Conservation (phyloP, 2,888 invertebrate species). For the Parapristionchus giblindavisi region DNA sequence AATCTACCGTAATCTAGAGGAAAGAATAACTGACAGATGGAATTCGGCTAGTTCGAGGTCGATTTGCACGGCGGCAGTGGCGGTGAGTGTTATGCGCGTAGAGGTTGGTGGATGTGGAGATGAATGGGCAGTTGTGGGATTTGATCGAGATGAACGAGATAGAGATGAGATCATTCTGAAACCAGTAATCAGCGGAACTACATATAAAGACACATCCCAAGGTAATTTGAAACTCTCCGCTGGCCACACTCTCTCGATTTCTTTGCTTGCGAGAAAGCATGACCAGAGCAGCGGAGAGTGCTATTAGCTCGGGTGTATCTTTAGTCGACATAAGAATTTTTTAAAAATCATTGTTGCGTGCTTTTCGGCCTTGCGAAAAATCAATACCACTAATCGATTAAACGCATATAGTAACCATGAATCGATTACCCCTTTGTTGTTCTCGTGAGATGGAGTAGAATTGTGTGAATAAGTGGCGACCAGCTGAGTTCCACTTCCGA, state of each 20-base stretch:
- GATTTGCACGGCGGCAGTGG: slow-evolving; percentile 49
- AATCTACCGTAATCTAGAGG: no score
- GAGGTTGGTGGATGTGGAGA: slow-evolving; percentile 7
- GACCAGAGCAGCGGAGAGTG: no score
- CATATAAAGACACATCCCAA: no score
- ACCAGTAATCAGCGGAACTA: no score
- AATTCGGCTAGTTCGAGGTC: slow-evolving; percentile 51
- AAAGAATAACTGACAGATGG: slow-evolving; percentile 42
- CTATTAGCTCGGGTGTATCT: no score
- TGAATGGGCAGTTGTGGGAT: not conserved
- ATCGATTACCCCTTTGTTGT: slow-evolving; percentile 25
- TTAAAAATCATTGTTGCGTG: no score
- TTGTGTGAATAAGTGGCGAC: slow-evolving; percentile 53
- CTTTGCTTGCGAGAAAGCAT: no score
- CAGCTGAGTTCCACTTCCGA: slow-evolving; percentile 40
- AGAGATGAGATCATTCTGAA: slow-evolving; percentile 26
- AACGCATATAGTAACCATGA: not conserved
- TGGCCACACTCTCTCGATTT: no score
- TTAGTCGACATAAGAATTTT: no score
- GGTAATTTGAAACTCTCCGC: no score
- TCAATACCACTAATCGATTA: not conserved
- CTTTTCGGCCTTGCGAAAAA: no score
- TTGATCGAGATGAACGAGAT: not conserved
- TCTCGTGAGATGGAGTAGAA: slow-evolving; percentile 42
- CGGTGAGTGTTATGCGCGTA: slow-evolving; percentile 33